Evolutionary conservation across 1,140 invertebrate species (phyloP).

Genomic region (Dendrolimus kikuchii): DNA sequence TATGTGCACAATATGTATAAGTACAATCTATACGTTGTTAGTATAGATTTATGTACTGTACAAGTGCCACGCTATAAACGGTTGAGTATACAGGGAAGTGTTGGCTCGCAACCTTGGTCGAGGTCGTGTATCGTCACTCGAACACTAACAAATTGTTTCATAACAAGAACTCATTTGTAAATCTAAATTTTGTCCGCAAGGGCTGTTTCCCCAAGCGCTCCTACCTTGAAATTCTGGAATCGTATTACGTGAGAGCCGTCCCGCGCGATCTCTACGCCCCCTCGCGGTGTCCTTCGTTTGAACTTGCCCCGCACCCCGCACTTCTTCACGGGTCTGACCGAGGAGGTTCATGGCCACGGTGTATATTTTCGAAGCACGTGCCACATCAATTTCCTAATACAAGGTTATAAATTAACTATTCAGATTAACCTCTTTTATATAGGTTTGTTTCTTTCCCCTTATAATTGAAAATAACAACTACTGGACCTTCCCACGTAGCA

Average conservation of each 20-base stretch:
- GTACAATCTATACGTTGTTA: constrained; percentile 12
- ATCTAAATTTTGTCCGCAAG: constrained; percentile 21
- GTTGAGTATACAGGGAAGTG: constrained; percentile 65
- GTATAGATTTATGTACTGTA: constrained; percentile 24
- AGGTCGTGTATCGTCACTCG: constrained; percentile 60
- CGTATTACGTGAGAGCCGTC: constrained; percentile 15
- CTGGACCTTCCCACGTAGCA: too few species aligned
- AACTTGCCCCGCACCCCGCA: constrained; percentile 22
- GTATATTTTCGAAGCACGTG: constrained; percentile 33
- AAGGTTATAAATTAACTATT: constrained; percentile 5
- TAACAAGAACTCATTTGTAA: constrained; percentile 27
- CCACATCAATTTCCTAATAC: constrained; percentile 15
- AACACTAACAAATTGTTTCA: constrained; percentile 60
- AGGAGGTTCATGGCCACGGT: constrained; percentile 49
- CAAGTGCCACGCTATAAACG: constrained; percentile 39
- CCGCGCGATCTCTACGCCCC: constrained; percentile 5
- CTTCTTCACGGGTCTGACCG: constrained; percentile 40
- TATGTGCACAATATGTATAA: constrained; percentile 5
- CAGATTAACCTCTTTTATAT: neutral
- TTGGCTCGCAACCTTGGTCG: constrained; percentile 54
- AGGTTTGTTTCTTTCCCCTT: too few species aligned
- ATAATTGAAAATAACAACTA: constrained; percentile 1
- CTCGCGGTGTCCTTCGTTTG: constrained; percentile 18
- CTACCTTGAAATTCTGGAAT: constrained; percentile 24
- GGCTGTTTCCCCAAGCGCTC: constrained; percentile 15